Base-by-base conservation (phyloP, 2,888 invertebrate species). In the Mythimna loreyi region DNA sequence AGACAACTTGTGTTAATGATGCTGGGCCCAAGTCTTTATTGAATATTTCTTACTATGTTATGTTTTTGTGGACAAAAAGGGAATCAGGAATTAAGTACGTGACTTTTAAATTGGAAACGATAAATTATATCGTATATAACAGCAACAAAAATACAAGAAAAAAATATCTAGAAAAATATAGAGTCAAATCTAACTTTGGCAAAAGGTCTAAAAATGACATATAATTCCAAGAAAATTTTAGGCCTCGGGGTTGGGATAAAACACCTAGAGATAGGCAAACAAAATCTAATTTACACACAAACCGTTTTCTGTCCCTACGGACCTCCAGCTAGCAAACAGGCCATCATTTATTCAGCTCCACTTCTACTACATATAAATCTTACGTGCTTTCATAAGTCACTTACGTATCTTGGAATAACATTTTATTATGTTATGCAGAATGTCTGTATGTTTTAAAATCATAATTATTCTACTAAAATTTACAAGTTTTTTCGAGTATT, bases 271-370 rank as follows among this genome's bases (percentile, higher is more conserved):
- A 50, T 70, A 60, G 61, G 52, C 72, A 79, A 80, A 78, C 65
- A 74, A 72, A 85, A 87, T 82, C 81, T 82, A 82, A 87, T 85
- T 85, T 85, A 62, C 72, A 76, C 79, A 77, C 82, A 83, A 85
- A 83, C 79, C 73, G 73, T 77, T 79, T 73, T 62, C 70, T 47
- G 28, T 71, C 79, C 73, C 40, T 13, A 28, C 78, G 78, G 75
- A 71, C 64, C 68, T 43, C 80, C 67, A 66, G 60, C 64, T 72
- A 72, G 75, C 82, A 79, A 75, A 80, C 84, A 72, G 67, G 47
- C 55, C 67, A 82, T 86, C 80, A 86, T 77, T 86, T 88, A 86
- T 88, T 85, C 85, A 86, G 63, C 45, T 71, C 72, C 76, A 75
- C 80, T 81, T 81, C 80, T 69, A 72, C 69, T 45, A 76, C 69